Evolutionary conservation across 2,888 invertebrate genomes (phyloP), one percentile per base, ranked within the genome.

Genomic region (Eueremaeus valkanovi): DNA sequence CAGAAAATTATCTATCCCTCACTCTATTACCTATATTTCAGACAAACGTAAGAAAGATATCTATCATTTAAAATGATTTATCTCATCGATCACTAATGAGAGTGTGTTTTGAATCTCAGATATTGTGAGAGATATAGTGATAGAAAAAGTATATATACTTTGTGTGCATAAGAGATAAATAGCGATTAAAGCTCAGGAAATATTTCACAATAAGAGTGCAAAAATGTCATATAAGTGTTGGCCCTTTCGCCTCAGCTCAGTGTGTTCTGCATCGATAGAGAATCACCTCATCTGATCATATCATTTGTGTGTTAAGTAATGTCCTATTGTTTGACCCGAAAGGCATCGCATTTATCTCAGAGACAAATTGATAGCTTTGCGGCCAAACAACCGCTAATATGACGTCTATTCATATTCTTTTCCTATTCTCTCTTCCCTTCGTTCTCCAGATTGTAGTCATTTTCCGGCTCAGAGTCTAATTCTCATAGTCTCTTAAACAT

Each of bases 241-340:
- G 13, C 5, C 27, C 8, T 5, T 27, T 61, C 61, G 13, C 27
- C 21, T 8, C 29, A 21, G 21, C 21, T 11, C 36, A 5, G 21
- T 45, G 13, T 27, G 31, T 29, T 29, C 27, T 31, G 1, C 31
- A 61, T 3, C 13, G 61, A 2, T 18, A 1, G 61, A 31, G 31
- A 27, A 61, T 29, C 29, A 31, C 61, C 27, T 61, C n/a, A 21
- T 51, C 21, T 51, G 51, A 51, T 61, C 16, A 61, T 61, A 61
- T 61, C 61, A 61, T 61, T 61, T 61, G 61, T 55, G 3, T n/a
- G 11, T 36, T 36, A 21, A 1, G n/a, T 61, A 61, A 61, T 61
- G 61, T 61, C 29, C 61, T 61, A 6, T 61, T 61, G 61, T 61
- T 61, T 61, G 61, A 61, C 61, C 61, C 61, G 29, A 61, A 29